Evolutionary conservation across 1,140 invertebrate genomes (phyloP).

Genomic region (Drosophila erecta): DNA sequence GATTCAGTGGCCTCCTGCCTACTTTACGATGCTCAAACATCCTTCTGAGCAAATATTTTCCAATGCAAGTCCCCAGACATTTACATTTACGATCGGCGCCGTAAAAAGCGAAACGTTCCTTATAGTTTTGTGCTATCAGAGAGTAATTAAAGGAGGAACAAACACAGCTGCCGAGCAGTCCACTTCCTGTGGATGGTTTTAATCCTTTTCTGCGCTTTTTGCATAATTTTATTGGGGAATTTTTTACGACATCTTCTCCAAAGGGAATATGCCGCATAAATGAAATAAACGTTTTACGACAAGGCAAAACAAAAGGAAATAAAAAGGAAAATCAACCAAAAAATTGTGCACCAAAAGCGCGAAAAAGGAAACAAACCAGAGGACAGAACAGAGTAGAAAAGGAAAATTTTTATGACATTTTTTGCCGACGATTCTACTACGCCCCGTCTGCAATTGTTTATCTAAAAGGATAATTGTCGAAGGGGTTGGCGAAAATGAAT

Average conservation of each 20-base stretch:
- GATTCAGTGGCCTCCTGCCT: not conserved
- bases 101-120: conserved; percentile 62
- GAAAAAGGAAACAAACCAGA: conserved; percentile 68
- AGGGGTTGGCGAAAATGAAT: conserved; percentile 75
- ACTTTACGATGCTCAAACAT: conserved; percentile 23
- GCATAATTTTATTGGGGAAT: conserved; percentile 70
- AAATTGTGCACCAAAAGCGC: conserved; percentile 65
- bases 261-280: conserved; percentile 77
- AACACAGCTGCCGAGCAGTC: conserved; percentile 52
- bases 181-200: conserved; percentile 65
- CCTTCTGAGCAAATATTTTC: conserved; percentile 30
- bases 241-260: conserved; percentile 71
- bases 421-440: conserved; percentile 23
- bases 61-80: conserved; percentile 33
- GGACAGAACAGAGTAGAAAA: conserved; percentile 27
- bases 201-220: conserved; percentile 71
- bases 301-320: conserved; percentile 44
- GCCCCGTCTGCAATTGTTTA: conserved; percentile 71
- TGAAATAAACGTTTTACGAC: conserved; percentile 82
- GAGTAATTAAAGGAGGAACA: conserved; percentile 73
- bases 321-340: conserved; percentile 48
- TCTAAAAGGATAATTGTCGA: conserved; percentile 79
- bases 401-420: conserved; percentile 50
- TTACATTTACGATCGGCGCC: conserved; percentile 49
- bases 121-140: conserved; percentile 66